These are phyloP conservation scores for Magallana nippona DNA, from an alignment of 2,888 invertebrate species.

Conservation along the genomic window DNA sequence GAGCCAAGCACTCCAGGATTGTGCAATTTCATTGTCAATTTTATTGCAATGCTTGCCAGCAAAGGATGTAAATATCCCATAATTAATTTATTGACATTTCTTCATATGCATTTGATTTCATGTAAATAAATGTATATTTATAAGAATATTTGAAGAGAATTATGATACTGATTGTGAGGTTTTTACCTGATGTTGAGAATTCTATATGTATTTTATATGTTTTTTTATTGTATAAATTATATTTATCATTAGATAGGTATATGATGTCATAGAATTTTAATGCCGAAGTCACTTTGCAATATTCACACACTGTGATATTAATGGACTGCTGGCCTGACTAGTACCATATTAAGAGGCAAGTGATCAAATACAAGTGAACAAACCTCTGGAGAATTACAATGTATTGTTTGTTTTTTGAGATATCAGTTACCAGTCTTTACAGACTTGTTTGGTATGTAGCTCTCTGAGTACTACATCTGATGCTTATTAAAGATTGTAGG, in stretches of 20 bases:
- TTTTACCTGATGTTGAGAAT: conserved; percentile 23
- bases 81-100: conserved; percentile 26
- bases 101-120: conserved; percentile 25
- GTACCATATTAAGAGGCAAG: not conserved
- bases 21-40: conserved; percentile 33
- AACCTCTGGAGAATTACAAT: not conserved
- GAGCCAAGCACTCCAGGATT: conserved; percentile 4
- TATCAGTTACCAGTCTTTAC: no score
- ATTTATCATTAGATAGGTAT: conserved; percentile 25
- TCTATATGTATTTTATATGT: conserved; percentile 29
- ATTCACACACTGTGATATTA: conserved; percentile 30
- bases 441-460: no score
- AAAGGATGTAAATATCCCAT: conserved; percentile 35
- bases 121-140: conserved; percentile 16
- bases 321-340: conserved; percentile 10
- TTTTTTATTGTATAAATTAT: conserved; percentile 19
- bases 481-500: no score
- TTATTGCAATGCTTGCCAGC: conserved; percentile 33
- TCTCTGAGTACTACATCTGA: no score
- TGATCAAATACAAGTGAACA: conserved; percentile 16
- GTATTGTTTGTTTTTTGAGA: no score
- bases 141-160: not conserved
- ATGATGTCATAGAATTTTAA: conserved; percentile 1
- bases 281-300: conserved; percentile 13
- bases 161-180: not conserved